Evolutionary conservation across 2,113 vertebrate genomes (phyloP), one percentile per base, ranked within the genome.

Genomic region (Ramphastos sulfuratus): DNA sequence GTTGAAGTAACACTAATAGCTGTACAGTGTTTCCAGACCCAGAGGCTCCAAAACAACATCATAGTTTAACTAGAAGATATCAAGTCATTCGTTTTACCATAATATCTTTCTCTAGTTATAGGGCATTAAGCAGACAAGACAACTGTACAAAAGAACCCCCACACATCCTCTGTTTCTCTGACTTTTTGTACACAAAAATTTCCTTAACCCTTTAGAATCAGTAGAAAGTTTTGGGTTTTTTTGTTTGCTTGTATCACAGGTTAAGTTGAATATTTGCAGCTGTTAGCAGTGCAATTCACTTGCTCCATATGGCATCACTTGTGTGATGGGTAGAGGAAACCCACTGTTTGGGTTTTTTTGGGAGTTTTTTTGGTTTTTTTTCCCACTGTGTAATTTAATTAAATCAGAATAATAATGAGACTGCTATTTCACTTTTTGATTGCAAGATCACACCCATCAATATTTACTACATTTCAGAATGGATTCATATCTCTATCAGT

Each of bases 1-100:
- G 81, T 95, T 97, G 83, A 93, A 96, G 74, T 88, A 94, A 87
- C 42, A 60, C 87, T 85, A 97, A 95, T 74, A 94, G 50, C 89
- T 97, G 82, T 93, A 93, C 93, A 92, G 83, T 54, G 6, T 80
- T 74, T 90, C 90, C 97, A 97, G 95, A 97, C 95, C 72, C 54
- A 85, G 65, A 92, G 95, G 88, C 95, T 97, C 94, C 92, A 97
- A 94, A 91, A 24, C 66, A 93, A 94, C 82, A 89, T 95, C 87
- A 95, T 48, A 78, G 44, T 92, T 94, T 91, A 81, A 90, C 75
- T 91, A 73, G 67, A 92, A 76, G 64, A 87, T 90, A 50, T 76
- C 4, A 0, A 73, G 25, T 10, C 48, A 76, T 85, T 89, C 17
- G 25, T 85, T 95, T 89, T 84, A n/a, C 58, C 35, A 1, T 56